phyloP scores from a whole-genome alignment of 1,140 invertebrate species.

The Patella vulgata region DNA sequence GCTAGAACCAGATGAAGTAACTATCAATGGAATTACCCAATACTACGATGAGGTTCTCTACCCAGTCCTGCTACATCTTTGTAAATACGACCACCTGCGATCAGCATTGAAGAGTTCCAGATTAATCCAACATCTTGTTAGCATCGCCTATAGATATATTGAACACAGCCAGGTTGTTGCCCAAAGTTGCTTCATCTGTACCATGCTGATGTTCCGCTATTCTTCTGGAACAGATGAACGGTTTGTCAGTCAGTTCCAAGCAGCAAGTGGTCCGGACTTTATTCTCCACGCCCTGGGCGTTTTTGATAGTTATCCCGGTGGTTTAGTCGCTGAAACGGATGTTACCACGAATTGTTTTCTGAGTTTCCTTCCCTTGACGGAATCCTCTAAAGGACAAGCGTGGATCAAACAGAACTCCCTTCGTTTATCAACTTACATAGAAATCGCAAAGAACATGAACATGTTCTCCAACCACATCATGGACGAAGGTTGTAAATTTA shows the following conservation, averaged over 20 bases:
- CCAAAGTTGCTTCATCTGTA: slow-evolving; percentile 17
- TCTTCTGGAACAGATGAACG: slow-evolving; percentile 26
- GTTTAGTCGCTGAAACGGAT: slow-evolving; percentile 14
- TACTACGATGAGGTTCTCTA: too few species aligned
- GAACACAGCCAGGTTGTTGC: neutral
- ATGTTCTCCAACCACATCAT: neutral
- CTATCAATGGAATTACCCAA: too few species aligned
- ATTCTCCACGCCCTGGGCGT: slow-evolving; percentile 31
- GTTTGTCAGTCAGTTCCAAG: slow-evolving; percentile 40
- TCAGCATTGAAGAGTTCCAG: too few species aligned
- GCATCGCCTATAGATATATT: too few species aligned
- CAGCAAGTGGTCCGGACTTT: slow-evolving; percentile 35
- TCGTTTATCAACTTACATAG: slow-evolving; percentile 21
- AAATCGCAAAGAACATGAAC: too few species aligned
- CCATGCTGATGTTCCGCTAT: slow-evolving; percentile 29
- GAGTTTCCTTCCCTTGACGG: slow-evolving; percentile 24
- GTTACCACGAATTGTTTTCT: slow-evolving; percentile 17
- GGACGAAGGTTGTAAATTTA: neutral
- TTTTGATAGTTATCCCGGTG: neutral
- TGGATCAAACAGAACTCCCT: slow-evolving; percentile 36
- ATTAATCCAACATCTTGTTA: too few species aligned
- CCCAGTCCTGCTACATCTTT: too few species aligned
- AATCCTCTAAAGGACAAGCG: slow-evolving; percentile 25
- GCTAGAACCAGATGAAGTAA: too few species aligned
- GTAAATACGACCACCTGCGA: too few species aligned